These are phyloP conservation scores for Condylostylus longicornis DNA, from an alignment of 1,140 invertebrate genomes.

Conservation along the genomic window DNA sequence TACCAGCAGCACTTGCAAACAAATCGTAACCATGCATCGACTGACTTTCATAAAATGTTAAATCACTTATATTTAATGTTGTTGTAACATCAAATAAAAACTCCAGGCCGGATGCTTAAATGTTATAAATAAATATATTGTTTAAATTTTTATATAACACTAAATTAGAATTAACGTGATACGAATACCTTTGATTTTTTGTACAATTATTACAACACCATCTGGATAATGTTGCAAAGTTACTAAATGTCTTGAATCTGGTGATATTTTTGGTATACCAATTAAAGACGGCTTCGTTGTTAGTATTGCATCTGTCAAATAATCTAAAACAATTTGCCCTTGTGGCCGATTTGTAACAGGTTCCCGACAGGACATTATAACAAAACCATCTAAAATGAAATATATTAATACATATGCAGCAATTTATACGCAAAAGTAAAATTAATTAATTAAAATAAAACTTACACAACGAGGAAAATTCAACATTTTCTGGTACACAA, in stretches of 20 bases:
- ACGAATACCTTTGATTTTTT: slow-evolving; percentile 50
- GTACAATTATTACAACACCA: slow-evolving; percentile 55
- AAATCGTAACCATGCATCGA: slow-evolving; percentile 62
- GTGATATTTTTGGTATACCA: slow-evolving; percentile 54
- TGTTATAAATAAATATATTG: slow-evolving; percentile 2
- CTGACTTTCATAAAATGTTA: slow-evolving; percentile 62
- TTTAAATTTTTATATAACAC: neutral
- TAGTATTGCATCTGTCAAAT: slow-evolving; percentile 58
- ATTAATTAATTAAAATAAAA: slow-evolving; percentile 10
- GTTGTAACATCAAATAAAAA: slow-evolving; percentile 67
- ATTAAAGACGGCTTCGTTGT: slow-evolving; percentile 45
- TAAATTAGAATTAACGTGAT: no score
- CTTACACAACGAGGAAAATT: slow-evolving; percentile 63
- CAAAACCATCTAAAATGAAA: slow-evolving; percentile 49
- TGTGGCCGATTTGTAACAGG: slow-evolving; percentile 44
- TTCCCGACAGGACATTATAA: slow-evolving; percentile 56
- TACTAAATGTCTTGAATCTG: slow-evolving; percentile 54
- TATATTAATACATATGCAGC: slow-evolving; percentile 2
- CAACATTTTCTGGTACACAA: slow-evolving; percentile 54
- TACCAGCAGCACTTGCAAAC: slow-evolving; percentile 55
- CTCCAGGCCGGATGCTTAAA: slow-evolving; percentile 43
- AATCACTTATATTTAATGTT: slow-evolving; percentile 57
- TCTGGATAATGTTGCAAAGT: slow-evolving; percentile 44
- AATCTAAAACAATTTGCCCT: slow-evolving; percentile 59
- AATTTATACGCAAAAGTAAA: no score